These are phyloP conservation scores for Lordiphosa clarofinis DNA, from an alignment of 1,140 invertebrate species.

Conservation along the genomic window DNA sequence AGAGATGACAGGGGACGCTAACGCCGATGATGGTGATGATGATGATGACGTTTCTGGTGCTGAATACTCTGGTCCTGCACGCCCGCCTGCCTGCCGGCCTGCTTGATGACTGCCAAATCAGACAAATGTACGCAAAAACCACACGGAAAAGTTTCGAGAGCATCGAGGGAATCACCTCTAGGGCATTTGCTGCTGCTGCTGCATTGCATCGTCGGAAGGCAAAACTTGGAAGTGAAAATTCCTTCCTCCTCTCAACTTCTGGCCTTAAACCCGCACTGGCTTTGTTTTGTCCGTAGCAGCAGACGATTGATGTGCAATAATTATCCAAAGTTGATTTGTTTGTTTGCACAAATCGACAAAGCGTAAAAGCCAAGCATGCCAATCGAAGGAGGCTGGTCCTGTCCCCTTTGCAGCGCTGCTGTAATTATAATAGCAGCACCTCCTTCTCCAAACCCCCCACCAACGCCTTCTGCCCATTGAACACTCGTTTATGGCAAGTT, in stretches of 20 bases:
- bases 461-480: conserved; percentile 26
- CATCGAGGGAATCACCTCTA: conserved; percentile 51
- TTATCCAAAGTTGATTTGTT: conserved; percentile 79
- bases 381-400: conserved; percentile 40
- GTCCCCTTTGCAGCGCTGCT: conserved; percentile 17
- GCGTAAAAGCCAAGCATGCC: conserved; percentile 70
- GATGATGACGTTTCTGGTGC: conserved; percentile 12
- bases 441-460: background rate
- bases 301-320: conserved; percentile 76
- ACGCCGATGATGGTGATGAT: conserved; percentile 18
- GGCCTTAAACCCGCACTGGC: conserved; percentile 6
- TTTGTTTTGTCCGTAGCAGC: conserved; percentile 37
- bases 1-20: conserved; percentile 61
- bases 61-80: conserved; percentile 1
- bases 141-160: conserved; percentile 55
- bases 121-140: conserved; percentile 75
- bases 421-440: conserved; percentile 9
- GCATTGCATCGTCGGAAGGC: conserved; percentile 52
- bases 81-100: conserved; percentile 1
- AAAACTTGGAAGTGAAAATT: conserved; percentile 46
- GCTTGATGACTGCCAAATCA: conserved; percentile 69
- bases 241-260: conserved; percentile 20
- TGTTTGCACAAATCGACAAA: conserved; percentile 71
- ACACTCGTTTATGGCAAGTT: conserved; percentile 60
- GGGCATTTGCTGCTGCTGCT: conserved; percentile 49